phyloP scores from a whole-genome alignment of 2,113 vertebrate genomes.

The Morone saxatilis region DNA sequence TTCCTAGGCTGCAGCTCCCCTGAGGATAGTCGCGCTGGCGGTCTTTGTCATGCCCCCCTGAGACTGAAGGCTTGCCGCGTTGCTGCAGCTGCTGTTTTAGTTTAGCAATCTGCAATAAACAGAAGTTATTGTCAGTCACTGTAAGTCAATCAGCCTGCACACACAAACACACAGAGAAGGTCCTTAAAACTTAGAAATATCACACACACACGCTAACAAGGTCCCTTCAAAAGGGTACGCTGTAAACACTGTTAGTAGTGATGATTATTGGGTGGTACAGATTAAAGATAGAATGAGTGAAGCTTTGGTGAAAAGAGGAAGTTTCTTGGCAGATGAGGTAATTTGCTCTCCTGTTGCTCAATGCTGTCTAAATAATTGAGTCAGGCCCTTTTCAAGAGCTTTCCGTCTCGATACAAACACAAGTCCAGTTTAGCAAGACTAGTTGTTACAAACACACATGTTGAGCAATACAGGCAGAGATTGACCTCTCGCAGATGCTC shows the following conservation, averaged over 20 bases:
- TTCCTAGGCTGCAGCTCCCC: conserved; percentile 78
- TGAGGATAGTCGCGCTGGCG: conserved; percentile 78
- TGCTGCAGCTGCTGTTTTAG: conserved; percentile 91
- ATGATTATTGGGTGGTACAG: background rate
- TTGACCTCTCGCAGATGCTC: conserved; percentile 89
- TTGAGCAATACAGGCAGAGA: background rate
- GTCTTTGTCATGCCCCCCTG: conserved; percentile 86
- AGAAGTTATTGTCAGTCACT: conserved; percentile 47
- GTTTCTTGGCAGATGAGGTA: conserved; percentile 43
- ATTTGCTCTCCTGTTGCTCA: conserved; percentile 53
- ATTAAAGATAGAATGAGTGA: background rate
- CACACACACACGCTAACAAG: background rate
- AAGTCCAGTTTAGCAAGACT: background rate
- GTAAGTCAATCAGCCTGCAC: conserved; percentile 30
- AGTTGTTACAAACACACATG: background rate
- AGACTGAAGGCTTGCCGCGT: conserved; percentile 79
- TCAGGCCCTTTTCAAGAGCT: conserved; percentile 1
- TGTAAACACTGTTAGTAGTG: too few relatives aligned
- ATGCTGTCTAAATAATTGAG: conserved; percentile 27
- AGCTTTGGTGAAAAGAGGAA: conserved; percentile 22
- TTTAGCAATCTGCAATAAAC: conserved; percentile 85
- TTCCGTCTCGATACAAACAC: background rate
- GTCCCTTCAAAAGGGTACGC: background rate
- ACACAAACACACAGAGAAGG: background rate
- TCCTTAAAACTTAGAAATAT: background rate